Percentiles rank a stretch among this genome's conserved stretches.
phyloP scores from a whole-genome alignment of 2,888 invertebrate genomes.

The Oxystoma pomonae region DNA sequence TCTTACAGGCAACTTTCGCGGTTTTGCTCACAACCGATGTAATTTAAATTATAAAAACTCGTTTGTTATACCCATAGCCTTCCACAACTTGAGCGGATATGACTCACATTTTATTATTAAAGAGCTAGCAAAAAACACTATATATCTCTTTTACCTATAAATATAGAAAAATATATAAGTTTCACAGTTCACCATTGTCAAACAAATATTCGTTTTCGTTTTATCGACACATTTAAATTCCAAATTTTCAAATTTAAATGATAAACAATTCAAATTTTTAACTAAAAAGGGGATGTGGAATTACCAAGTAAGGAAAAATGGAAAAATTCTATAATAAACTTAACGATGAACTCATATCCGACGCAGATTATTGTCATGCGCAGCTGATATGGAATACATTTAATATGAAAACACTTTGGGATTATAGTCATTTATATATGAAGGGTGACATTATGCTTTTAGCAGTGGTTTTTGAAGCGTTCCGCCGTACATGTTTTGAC shows the following conservation, averaged over 20 bases:
- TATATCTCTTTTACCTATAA: too few species aligned
- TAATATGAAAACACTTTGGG: conserved; percentile 32
- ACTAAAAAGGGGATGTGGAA: conserved; percentile 33
- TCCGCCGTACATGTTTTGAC: conserved; percentile 29
- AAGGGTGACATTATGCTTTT: conserved; percentile 40
- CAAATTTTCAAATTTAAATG: too few species aligned
- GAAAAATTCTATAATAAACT: conserved; percentile 30
- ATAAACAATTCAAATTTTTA: conserved; percentile 11
- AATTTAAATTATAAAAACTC: neutral
- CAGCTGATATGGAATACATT: conserved; percentile 26
- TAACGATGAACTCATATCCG: conserved; percentile 26
- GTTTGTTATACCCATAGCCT: neutral
- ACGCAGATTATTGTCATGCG: conserved; percentile 1
- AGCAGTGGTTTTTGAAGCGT: conserved; percentile 42
- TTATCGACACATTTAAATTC: conserved; percentile 30
- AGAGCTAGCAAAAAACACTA: conserved; percentile 14
- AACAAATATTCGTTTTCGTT: too few species aligned
- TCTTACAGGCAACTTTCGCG: conserved; percentile 32
- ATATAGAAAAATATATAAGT: too few species aligned
- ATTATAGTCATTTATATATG: conserved; percentile 37
- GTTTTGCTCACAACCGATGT: conserved; percentile 25
- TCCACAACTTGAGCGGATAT: neutral
- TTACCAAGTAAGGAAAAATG: conserved; percentile 31
- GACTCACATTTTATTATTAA: conserved; percentile 2
- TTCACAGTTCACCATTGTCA: too few species aligned